phyloP scores from a whole-genome alignment of 2,888 invertebrate genomes.

The Cerastis leucographa region DNA sequence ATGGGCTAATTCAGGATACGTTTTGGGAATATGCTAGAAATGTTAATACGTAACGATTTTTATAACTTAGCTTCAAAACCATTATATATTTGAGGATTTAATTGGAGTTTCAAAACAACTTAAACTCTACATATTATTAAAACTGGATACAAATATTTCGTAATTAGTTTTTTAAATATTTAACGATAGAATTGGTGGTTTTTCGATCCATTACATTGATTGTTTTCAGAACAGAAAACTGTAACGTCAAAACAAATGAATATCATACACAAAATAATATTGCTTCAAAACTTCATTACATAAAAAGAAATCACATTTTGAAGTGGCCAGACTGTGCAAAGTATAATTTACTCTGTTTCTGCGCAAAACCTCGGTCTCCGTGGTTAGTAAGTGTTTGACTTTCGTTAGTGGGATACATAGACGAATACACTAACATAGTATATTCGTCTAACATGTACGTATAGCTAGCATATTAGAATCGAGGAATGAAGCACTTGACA shows the following conservation, averaged over 20 bases:
- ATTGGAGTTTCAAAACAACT: neutral
- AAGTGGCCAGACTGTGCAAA: conserved; percentile 4
- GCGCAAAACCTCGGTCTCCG: neutral
- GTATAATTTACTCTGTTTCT: neutral
- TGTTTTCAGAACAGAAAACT: neutral
- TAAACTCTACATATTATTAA: neutral
- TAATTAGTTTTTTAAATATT: neutral
- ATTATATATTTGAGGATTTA: neutral
- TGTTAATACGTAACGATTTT: neutral
- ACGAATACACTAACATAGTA: neutral
- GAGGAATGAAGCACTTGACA: neutral
- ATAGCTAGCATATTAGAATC: neutral
- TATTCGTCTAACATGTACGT: neutral
- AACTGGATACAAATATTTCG: no score
- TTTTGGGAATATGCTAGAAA: neutral
- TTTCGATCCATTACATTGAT: neutral
- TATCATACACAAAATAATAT: neutral
- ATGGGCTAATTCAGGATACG: conserved; percentile 22
- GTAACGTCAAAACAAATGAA: neutral
- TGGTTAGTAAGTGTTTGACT: conserved; percentile 18
- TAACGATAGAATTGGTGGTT: neutral
- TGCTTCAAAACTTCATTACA: neutral
- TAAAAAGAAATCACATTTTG: neutral
- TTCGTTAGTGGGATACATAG: neutral
- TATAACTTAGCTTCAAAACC: neutral